phyloP scores from a whole-genome alignment of 2,113 vertebrate genomes.

The Cricetomys ansorgei region DNA sequence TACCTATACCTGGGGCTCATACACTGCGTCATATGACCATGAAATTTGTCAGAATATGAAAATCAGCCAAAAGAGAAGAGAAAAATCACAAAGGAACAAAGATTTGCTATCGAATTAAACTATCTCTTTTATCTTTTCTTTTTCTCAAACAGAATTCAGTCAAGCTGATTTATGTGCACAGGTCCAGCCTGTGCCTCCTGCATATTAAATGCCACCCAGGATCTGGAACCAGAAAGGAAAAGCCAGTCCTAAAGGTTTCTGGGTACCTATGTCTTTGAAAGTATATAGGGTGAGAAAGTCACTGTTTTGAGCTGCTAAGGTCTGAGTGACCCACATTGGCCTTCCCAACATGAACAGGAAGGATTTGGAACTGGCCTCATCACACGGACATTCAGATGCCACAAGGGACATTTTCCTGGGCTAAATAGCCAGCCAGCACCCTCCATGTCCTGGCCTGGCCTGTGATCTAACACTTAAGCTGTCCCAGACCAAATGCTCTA shows the following conservation, averaged over 20 bases:
- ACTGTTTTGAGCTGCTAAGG: background rate
- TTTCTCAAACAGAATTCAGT: constrained; percentile 45
- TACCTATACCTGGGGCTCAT: background rate
- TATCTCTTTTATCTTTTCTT: constrained; percentile 24
- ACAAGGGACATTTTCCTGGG: background rate
- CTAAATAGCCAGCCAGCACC: background rate
- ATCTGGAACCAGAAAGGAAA: constrained; percentile 15
- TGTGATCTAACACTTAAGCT: background rate
- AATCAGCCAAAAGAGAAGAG: constrained; percentile 41
- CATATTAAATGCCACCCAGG: constrained; percentile 41
- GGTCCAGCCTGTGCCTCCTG: background rate
- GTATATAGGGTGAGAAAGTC: background rate
- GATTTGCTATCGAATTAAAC: constrained; percentile 54
- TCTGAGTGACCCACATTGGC: background rate
- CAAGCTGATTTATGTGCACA: constrained; percentile 45
- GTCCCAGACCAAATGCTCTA: background rate
- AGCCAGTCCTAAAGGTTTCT: background rate
- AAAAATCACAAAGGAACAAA: constrained; percentile 46
- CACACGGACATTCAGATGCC: background rate
- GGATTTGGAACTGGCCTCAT: background rate
- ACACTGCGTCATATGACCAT: background rate
- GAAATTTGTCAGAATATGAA: constrained; percentile 24
- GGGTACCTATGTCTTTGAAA: background rate
- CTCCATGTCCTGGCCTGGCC: background rate
- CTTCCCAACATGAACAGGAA: background rate